phyloP scores from a whole-genome alignment of 1,140 invertebrate genomes.

The Drosophila yakuba region DNA sequence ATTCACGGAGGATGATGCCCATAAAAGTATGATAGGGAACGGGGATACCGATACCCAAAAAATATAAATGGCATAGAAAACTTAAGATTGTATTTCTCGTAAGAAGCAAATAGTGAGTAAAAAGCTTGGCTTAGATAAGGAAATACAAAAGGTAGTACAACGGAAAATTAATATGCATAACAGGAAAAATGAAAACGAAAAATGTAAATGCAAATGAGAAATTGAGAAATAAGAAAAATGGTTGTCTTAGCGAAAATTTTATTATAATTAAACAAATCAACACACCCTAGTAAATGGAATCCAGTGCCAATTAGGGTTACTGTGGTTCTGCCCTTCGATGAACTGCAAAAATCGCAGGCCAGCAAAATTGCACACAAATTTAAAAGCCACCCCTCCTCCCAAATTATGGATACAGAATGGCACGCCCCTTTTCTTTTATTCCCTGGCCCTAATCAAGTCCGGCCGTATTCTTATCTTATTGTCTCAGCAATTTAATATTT shows the following conservation, averaged over 20 bases:
- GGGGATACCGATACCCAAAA: not conserved
- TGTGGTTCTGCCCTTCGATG: not conserved
- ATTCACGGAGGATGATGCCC: constrained; percentile 35
- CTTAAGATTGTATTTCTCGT: not conserved
- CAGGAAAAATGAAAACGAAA: too few species aligned
- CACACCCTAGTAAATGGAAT: not conserved
- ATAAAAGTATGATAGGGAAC: constrained; percentile 14
- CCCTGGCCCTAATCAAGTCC: constrained; percentile 47
- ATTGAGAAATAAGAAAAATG: not conserved
- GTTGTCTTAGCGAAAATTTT: too few species aligned
- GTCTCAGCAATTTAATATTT: constrained; percentile 57
- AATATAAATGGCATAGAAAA: not conserved
- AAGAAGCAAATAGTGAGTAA: not conserved
- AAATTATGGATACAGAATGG: constrained; percentile 10
- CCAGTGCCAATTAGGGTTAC: constrained; percentile 18
- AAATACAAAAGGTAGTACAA: not conserved
- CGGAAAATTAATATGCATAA: not conserved
- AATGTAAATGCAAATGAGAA: not conserved
- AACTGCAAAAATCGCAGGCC: constrained; percentile 5
- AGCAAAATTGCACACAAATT: constrained; percentile 11
- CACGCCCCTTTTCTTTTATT: constrained; percentile 48
- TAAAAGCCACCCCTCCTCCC: not conserved
- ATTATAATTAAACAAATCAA: not conserved
- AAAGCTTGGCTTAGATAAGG: not conserved
- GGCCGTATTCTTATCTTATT: constrained; percentile 49